Evolutionary conservation across 2,797 vertebrate species (phyloP), one percentile per base, ranked within the genome.

Genomic region (Pangasius djambal): DNA sequence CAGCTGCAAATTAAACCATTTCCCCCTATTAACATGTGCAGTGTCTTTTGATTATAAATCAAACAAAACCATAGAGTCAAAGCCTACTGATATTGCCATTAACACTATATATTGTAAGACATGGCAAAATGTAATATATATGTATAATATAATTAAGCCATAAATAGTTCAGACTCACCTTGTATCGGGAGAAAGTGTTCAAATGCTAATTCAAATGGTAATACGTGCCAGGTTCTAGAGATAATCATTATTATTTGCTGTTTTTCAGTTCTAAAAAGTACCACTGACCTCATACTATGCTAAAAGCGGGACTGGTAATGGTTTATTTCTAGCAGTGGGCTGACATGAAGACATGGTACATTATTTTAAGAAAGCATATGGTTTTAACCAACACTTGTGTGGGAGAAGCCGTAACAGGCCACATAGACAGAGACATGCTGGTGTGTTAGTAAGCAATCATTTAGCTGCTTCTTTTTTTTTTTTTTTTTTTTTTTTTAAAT

Each of bases 291-390:
- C 85, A 91, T 83, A 52, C 77, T 86, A 12, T 74, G 34, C 59
- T 85, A 55, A 90, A 81, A 82, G 65, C 57, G 37, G 37, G 65
- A 25, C 55, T 75, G 37, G 44, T 83, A 85, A 81, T 88, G 75
- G 72, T 79, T 82, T 87, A 88, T 91, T 91, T 87, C 67, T 59
- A 70, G 83, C 77, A 75, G 22, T 86, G 85, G 83, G n/a, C 57
- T 74, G 85, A 83, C 55, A 79, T 89, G 74, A 89, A 89, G 50
- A 89, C 88, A 83, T 72, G 77, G 13, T 75, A 59, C 78, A 86
- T 85, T 89, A 86, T 86, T 89, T 89, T 89, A 63, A 82, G 74
- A 86, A 89, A 86, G 72, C 83, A 81, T 75, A 75, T 44, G 89
- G 89, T 87, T 90, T 87, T 34, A 81, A 61, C 40, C 74, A 78